phyloP scores from a whole-genome alignment of 2,797 vertebrate genomes.

The Mallotus villosus region DNA sequence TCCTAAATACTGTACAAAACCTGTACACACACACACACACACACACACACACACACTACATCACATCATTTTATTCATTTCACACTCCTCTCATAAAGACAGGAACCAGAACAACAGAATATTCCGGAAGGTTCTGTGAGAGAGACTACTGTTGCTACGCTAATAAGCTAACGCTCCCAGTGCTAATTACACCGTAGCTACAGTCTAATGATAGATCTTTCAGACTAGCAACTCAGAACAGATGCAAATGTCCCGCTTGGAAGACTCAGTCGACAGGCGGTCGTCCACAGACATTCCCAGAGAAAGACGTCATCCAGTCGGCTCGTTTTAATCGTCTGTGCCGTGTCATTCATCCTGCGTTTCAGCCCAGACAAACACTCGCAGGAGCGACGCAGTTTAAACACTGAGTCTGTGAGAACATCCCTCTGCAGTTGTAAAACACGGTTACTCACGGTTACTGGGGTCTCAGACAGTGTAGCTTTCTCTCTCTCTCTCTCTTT shows the following conservation, averaged over 20 bases:
- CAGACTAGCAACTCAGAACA: slow-evolving; percentile 7
- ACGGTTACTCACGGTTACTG: slow-evolving; percentile 8
- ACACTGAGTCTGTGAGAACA: slow-evolving; percentile 3
- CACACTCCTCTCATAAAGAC: not conserved
- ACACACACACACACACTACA: too few species aligned
- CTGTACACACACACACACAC: too few species aligned
- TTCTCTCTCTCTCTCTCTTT: too few species aligned
- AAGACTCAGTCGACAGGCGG: not conserved
- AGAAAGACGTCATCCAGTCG: not conserved
- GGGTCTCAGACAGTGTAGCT: not conserved
- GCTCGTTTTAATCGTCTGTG: not conserved
- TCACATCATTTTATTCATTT: too few species aligned
- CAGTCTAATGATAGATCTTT: not conserved
- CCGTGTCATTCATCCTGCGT: too few species aligned
- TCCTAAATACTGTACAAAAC: not conserved
- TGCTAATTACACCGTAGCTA: not conserved
- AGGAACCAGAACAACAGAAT: not conserved
- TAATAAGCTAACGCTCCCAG: not conserved
- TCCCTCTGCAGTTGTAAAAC: not conserved
- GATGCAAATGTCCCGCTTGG: not conserved
- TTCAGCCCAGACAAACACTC: not conserved
- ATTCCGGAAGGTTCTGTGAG: not conserved
- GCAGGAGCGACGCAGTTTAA: not conserved
- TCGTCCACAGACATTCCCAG: slow-evolving; percentile 1
- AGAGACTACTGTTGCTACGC: not conserved